Conservation (phyloP, 1,140 invertebrate species). For the Philopotamus ludificatus region DNA sequence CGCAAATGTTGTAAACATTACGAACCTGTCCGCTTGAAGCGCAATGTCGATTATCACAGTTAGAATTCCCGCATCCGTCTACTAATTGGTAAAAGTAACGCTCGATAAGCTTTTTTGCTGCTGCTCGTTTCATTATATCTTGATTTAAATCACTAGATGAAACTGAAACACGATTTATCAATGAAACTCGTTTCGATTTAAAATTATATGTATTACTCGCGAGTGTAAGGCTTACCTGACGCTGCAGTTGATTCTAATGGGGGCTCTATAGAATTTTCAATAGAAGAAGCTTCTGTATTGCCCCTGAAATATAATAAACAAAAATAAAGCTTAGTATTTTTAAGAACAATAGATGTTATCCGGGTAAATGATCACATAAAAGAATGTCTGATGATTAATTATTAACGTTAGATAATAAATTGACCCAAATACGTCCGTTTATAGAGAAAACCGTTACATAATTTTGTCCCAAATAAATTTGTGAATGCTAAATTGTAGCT, state of each 20-base stretch:
- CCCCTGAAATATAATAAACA: constrained; percentile 45
- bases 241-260: not conserved
- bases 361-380: no score
- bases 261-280: constrained; percentile 45
- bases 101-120: constrained; percentile 85
- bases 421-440: no score
- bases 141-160: constrained; percentile 46
- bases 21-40: constrained; percentile 80
- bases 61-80: constrained; percentile 83
- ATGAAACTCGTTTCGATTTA: not conserved
- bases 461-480: no score
- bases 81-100: constrained; percentile 90
- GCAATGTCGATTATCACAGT: constrained; percentile 83
- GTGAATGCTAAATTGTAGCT: no score
- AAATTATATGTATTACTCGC: not conserved
- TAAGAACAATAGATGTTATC: no score
- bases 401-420: no score
- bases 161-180: constrained; percentile 10
- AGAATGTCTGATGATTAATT: no score
- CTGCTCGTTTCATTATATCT: constrained; percentile 82
- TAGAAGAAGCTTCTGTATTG: constrained; percentile 56
- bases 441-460: no score
- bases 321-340: constrained; percentile 8
- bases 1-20: no score
- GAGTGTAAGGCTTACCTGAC: not conserved